Evolutionary conservation across 2,888 invertebrate species (phyloP).

Genomic region (Meliscaeva auricollis): DNA sequence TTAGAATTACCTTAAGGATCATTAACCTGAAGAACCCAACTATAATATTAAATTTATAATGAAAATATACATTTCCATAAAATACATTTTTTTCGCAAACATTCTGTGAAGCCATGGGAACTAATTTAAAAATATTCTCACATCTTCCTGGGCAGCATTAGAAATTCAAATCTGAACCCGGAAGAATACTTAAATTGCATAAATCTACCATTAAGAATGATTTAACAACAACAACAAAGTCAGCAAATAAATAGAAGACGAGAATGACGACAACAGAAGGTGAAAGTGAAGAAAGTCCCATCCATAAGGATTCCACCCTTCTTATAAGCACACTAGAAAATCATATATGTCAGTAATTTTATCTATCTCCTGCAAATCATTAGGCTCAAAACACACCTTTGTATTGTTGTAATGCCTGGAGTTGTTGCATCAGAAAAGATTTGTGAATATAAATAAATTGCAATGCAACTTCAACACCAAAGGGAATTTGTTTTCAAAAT

Average conservation of each 20-base stretch:
- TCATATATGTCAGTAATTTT: conserved; percentile 28
- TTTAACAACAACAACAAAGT: neutral
- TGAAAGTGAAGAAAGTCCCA: conserved; percentile 63
- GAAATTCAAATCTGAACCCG: conserved; percentile 70
- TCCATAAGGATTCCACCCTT: conserved; percentile 64
- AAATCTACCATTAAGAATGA: conserved; percentile 37
- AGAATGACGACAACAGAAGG: conserved; percentile 4
- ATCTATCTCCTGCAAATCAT: conserved; percentile 61
- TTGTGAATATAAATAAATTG: conserved; percentile 59
- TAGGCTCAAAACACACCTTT: conserved; percentile 41
- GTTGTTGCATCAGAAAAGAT: conserved; percentile 7
- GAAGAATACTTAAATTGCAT: conserved; percentile 67
- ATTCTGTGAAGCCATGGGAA: conserved; percentile 57
- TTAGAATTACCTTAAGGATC: conserved; percentile 21
- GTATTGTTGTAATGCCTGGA: conserved; percentile 27
- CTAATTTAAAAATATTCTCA: conserved; percentile 46
- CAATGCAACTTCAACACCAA: conserved; percentile 44
- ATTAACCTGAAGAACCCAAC: conserved; percentile 25
- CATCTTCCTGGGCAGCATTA: conserved; percentile 50
- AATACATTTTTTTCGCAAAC: conserved; percentile 64
- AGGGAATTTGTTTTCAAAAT: conserved; percentile 39
- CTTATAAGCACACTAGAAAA: neutral
- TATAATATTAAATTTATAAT: conserved; percentile 3
- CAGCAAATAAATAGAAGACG: too few species aligned
- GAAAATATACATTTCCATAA: conserved; percentile 63